Conservation (phyloP, 1,140 invertebrate genomes). For the Holotrichia oblita region DNA sequence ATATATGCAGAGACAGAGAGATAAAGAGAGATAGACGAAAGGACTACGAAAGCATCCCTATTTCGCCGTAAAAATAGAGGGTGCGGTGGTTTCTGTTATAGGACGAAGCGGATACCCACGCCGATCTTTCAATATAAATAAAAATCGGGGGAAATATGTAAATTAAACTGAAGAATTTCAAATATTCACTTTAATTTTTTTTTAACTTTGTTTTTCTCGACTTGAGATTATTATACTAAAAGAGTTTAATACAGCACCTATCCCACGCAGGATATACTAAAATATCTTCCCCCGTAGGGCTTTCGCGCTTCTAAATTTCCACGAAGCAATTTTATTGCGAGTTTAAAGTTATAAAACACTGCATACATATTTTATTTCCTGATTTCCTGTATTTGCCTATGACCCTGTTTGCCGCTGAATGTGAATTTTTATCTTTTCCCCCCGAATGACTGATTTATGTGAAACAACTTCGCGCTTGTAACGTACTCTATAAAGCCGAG, state of each 20-base stretch:
- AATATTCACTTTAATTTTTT: not conserved
- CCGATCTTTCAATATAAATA: conserved; percentile 52
- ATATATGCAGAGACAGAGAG: conserved; percentile 48
- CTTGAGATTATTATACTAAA: not conserved
- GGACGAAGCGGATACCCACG: not conserved
- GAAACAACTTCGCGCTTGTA: conserved; percentile 4
- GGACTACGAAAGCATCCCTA: no score
- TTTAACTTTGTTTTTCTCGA: not conserved
- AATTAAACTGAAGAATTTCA: conserved; percentile 43
- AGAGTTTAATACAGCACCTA: no score
- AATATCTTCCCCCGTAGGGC: not conserved
- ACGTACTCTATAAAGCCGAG: not conserved
- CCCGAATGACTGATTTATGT: conserved; percentile 29
- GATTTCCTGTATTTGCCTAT: conserved; percentile 23
- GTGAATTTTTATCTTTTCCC: conserved; percentile 27
- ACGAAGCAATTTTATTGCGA: conserved; percentile 12
- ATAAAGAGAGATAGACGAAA: no score
- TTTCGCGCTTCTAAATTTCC: not conserved
- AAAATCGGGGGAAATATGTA: conserved; percentile 54
- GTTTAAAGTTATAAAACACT: conserved; percentile 34
- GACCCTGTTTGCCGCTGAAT: not conserved
- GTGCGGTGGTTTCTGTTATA: not conserved
- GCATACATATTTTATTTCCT: conserved; percentile 28
- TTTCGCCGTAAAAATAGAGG: not conserved
- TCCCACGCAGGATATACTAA: not conserved